Base-by-base conservation (phyloP, 2,888 invertebrate species). In the Pyrrhopygopsis socrates region DNA sequence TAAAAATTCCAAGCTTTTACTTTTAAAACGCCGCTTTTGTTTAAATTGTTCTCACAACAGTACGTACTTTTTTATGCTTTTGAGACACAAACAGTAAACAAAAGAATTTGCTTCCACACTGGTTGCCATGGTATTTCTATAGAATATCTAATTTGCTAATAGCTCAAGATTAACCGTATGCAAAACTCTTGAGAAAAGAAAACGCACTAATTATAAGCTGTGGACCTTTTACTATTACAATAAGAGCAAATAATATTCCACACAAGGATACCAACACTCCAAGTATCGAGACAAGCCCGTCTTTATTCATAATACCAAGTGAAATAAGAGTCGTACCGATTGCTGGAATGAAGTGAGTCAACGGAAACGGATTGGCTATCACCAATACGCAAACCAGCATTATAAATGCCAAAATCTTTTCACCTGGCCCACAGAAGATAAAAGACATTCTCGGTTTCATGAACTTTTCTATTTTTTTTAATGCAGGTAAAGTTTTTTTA, bases 131-230 rank as follows among this genome's bases (percentile, higher is more conserved):
- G 38, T 38, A 38, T 38, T 38, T 38, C 38, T 38, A 38, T 38
- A 38, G 38, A 38, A 38, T 38, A 38, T 38, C 38, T 38, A 38
- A 38, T 38, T 38, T 38, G 38, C 38, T 38, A 38, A 38, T 38
- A 38, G 38, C 38, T 38, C 38, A 9, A 76, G 76, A 22, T 76
- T 76, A 76, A 76, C 76, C 76, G 98, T 99, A 76, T 65, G 41
- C 76, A 76, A 76, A 76, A 30, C 76, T 76, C 41, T 76, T 76
- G 15, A 76, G 65, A 76, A 76, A 65, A 76, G 76, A 76, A 76
- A 76, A 76, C 41, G 76, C 65, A 27, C 76, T 30, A 76, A 76
- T 27, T 76, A 65, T 76, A 76, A 76, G 76, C 76, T 76, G 76
- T 76, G 76, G 76, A 27, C 76, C 76, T 76, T 76, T 76, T 41